Evolutionary conservation across 1,140 invertebrate species (phyloP), one percentile per base, ranked within the genome.

Genomic region (Heliconius hermathena): DNA sequence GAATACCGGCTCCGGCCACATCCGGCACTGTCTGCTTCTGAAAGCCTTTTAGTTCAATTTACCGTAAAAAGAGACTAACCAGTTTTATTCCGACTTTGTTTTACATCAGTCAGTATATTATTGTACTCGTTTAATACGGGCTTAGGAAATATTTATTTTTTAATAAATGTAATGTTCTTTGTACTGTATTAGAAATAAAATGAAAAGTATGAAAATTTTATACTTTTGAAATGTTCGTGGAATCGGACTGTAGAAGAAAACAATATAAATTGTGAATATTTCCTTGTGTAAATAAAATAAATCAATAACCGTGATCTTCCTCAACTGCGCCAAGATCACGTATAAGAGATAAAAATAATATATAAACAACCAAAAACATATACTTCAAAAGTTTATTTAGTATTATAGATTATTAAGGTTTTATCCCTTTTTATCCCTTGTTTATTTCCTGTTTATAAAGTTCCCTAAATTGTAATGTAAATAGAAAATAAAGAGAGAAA

Each of bases 21-120:
- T 87, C 80, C 82, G 85, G 83, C 71, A 74, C 77, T 78, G 77
- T 89, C 85, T 91, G 87, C 83, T 84, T 46, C 83, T 90, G 85
- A 91, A 93, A 91, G 90, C 89, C 91, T 91, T 91, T 93, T 91
- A 91, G 90, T 91, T 93, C 88, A 93, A 91, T 91, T 91, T 87
- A 88, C 81, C 89, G 88, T 91, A 86, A 91, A 92, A 91, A 89
- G 83, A 85, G 74, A 82, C 79, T 80, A 84, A 85, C 86, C 79
- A 74, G 74, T 76, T 76, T 54, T 71, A 74, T 73, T 18, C 26
- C 22, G 54, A 77, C 79, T 88, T 80, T 88, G 84, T 88, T 87
- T 87, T 90, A 86, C 81, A 82, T 79, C 83, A 79, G 80, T 82
- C 57, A 81, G 78, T 76, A 87, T 86, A 79, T 82, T 86, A 84